Evolutionary conservation across 2,113 vertebrate genomes (phyloP).

Genomic region (Cyprinodon tularosa): DNA sequence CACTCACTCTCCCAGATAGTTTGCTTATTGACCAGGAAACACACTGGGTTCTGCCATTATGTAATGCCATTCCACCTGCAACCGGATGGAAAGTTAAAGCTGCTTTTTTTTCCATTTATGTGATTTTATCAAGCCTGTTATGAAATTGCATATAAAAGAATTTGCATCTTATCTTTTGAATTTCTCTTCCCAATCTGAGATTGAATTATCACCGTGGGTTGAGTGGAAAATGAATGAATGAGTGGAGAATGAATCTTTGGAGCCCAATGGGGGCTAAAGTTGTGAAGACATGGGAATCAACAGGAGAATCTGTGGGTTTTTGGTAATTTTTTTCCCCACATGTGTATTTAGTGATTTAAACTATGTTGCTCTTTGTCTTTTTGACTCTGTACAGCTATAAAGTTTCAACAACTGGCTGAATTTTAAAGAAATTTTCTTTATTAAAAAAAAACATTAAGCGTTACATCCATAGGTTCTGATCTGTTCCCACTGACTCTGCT

Average conservation of each 20-base stretch:
- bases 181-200: conserved; percentile 3
- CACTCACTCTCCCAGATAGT: conserved; percentile 17
- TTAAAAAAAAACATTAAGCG: no score
- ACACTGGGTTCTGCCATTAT: conserved; percentile 8
- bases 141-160: not conserved
- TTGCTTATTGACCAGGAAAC: conserved; percentile 52
- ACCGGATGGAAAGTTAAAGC: conserved; percentile 13
- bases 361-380: not conserved
- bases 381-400: not conserved
- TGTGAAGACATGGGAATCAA: not conserved
- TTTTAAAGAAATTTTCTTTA: no score
- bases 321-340: not conserved
- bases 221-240: not conserved
- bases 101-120: not conserved
- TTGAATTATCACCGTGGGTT: no score
- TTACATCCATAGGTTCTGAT: no score
- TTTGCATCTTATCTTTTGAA: conserved; percentile 39
- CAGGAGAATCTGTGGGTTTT: not conserved
- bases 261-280: no score
- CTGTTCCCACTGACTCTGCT: no score
- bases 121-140: not conserved
- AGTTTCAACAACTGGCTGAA: no score
- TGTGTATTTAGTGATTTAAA: not conserved
- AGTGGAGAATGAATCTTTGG: not conserved
- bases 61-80: conserved; percentile 4